Evolutionary conservation across 2,888 invertebrate species (phyloP), one percentile per base, ranked within the genome.

Genomic region (Siphonodentalium dalli): DNA sequence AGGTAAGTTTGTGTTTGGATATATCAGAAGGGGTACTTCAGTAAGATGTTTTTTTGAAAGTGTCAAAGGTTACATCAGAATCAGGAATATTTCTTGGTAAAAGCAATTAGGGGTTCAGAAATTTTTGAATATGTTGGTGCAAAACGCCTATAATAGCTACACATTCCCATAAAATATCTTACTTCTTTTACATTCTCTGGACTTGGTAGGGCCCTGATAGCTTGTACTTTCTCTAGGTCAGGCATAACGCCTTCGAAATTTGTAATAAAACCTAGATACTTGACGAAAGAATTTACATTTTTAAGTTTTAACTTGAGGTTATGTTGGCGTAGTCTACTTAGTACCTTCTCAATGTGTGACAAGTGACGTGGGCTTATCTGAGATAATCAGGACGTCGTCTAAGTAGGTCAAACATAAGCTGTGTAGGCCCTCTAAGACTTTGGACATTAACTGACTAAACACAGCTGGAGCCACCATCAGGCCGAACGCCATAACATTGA

Each of bases 21-120:
- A 57, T 2, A 35, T 29, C 9, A 57, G 20, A 2, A 53, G 26
- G 11, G 35, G 57, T 0, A 54, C 43, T 11, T 37, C 35, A 2
- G 49, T 47, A 11, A 61, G 24, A 33, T 40, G 28, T 1, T 51
- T 34, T 23, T 61, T 61, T 21, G n/a, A 61, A 27, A 21, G 26
- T 34, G 3, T 57, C 27, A 29, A 59, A 57, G n/a, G 51, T 40
- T 20, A 9, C 60, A 61, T 37, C 39, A 38, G 26, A 61, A 61
- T 20, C 31, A 20, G 6, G 41, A 44, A 44, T 41, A 27, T 13
- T 57, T 61, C 29, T 39, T 57, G 1, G 51, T 61, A 11, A 57
- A 29, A 1, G 42, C 21, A 27, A 51, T 50, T 2, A 61, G 11
- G 9, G 61, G 61, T 37, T 50, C 42, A 9, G 46, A 50, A 15